Conservation (phyloP, 1,140 invertebrate genomes). For the Bombus pyrosoma region DNA sequence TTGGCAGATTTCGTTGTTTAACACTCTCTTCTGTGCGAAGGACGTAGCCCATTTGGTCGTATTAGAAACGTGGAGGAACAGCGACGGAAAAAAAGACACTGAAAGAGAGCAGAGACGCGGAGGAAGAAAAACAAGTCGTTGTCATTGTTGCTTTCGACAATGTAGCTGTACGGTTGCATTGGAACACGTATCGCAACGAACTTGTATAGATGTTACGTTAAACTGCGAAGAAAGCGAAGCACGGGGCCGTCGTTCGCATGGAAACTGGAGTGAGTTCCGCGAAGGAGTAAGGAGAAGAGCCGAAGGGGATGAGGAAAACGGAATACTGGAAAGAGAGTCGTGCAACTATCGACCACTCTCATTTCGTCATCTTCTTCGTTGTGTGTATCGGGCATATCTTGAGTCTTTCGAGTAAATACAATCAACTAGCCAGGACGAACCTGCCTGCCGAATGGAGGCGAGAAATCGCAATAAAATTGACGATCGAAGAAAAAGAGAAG, state of each 20-base stretch:
- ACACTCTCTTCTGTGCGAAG: background rate
- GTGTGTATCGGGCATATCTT: slow-evolving; percentile 33
- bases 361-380: slow-evolving; percentile 40
- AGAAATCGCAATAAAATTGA: slow-evolving; percentile 69
- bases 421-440: slow-evolving; percentile 50
- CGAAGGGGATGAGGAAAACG: background rate
- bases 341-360: slow-evolving; percentile 54
- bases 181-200: slow-evolving; percentile 52
- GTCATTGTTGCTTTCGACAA: slow-evolving; percentile 55
- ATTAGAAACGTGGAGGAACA: background rate
- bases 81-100: slow-evolving; percentile 1
- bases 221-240: slow-evolving; percentile 59
- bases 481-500: slow-evolving; percentile 59
- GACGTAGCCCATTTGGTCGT: background rate
- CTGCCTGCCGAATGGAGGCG: slow-evolving; percentile 24
- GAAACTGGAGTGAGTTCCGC: slow-evolving; percentile 33
- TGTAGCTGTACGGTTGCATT: slow-evolving; percentile 41
- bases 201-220: slow-evolving; percentile 57
- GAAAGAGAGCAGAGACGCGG: slow-evolving; percentile 4
- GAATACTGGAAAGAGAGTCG: slow-evolving; percentile 9
- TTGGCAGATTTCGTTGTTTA: slow-evolving; percentile 10
- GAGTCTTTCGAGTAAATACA: slow-evolving; percentile 44
- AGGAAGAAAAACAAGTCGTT: slow-evolving; percentile 34
- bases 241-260: slow-evolving; percentile 29
- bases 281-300: background rate